A percentile compares a stretch with the other conserved stretches of the same genome.
Conservation (phyloP, 2,797 vertebrate genomes). For the Spinibarbus caldwelli region DNA sequence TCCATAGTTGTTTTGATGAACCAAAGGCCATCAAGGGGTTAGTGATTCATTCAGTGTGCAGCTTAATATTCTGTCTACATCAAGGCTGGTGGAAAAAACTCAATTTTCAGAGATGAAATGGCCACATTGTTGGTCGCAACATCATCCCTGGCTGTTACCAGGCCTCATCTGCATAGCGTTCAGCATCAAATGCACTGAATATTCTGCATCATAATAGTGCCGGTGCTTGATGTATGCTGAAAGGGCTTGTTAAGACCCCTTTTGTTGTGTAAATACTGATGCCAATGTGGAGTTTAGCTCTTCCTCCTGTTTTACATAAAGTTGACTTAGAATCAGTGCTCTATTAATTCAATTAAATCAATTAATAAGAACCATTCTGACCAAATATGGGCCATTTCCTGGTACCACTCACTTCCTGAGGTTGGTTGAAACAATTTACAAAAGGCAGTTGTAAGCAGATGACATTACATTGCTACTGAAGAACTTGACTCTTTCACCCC, state of each 20-base stretch:
- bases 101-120: constrained; percentile 42
- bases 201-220: constrained; percentile 60
- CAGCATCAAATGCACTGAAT: constrained; percentile 55
- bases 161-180: constrained; percentile 39
- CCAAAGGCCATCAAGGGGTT: constrained; percentile 46
- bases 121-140: constrained; percentile 25
- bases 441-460: constrained; percentile 8
- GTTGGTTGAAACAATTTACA: constrained; percentile 3
- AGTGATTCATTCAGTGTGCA: neutral
- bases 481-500: constrained; percentile 11
- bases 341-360: constrained; percentile 8
- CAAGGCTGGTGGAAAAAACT: neutral
- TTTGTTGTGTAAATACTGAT: constrained; percentile 74
- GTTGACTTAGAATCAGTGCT: constrained; percentile 47
- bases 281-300: constrained; percentile 53
- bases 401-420: constrained; percentile 13
- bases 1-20: constrained; percentile 57
- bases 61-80: constrained; percentile 6
- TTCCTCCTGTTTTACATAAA: constrained; percentile 59
- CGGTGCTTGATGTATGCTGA: constrained; percentile 36
- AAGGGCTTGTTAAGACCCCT: constrained; percentile 51
- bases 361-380: neutral
- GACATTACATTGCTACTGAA: constrained; percentile 4
- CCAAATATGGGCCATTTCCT: constrained; percentile 34
- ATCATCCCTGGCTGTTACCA: constrained; percentile 34